A percentile compares a stretch with the other conserved stretches of the same genome.
Evolutionary conservation across 2,113 vertebrate genomes (phyloP).

Genomic region (Rhagologus leucostigma): DNA sequence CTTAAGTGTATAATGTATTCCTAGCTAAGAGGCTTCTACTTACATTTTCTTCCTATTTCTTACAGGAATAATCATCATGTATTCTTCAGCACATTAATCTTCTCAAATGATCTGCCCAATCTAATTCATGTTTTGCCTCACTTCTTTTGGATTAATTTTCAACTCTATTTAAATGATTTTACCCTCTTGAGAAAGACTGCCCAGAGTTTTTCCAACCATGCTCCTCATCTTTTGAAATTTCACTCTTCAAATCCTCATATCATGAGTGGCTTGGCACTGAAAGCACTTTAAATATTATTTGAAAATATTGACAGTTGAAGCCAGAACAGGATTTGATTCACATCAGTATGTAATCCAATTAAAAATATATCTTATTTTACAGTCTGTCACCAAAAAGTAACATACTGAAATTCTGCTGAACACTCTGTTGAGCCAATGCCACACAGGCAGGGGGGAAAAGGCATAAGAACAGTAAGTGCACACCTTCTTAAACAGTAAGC

Average conservation of each 20-base stretch:
- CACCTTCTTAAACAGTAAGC: neutral
- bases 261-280: neutral
- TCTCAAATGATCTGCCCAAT: neutral
- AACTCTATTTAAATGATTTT: neutral
- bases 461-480: neutral
- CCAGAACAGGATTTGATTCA: neutral
- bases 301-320: neutral
- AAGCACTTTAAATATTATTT: neutral
- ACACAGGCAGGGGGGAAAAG: neutral
- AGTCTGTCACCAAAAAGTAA: neutral
- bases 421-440: neutral
- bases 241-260: neutral
- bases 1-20: neutral
- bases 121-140: neutral
- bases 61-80: neutral
- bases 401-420: neutral
- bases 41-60: neutral
- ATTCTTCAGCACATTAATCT: neutral
- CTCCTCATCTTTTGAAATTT: neutral
- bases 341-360: neutral
- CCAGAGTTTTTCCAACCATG: neutral
- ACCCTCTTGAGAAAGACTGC: neutral
- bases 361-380: slow-evolving; percentile 12
- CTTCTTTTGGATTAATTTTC: neutral
- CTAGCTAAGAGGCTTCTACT: neutral